Base-by-base conservation (phyloP, 2,113 vertebrate species). In the Corydoras maculifer region DNA sequence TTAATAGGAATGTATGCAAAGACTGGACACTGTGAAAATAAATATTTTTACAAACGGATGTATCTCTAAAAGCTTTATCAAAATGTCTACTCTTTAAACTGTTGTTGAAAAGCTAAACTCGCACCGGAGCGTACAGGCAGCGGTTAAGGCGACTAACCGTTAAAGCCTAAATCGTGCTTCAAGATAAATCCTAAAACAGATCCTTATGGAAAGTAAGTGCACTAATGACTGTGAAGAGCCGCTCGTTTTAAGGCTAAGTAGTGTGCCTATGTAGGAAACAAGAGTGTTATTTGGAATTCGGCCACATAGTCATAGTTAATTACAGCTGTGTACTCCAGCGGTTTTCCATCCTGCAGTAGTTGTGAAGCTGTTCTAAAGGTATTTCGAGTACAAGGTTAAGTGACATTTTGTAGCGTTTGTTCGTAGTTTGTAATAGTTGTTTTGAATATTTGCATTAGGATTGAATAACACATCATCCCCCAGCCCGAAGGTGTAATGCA, bases 61-160 rank as follows among this genome's bases (percentile, higher is more conserved):
- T 43, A 43, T 43, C 35, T 43, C 35, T 43, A 43, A 43, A 43
- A 43, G 35, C 14, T 35, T 3, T 54, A 29, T 29, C 8, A 5
- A 49, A 8, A 8, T 57, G 9, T 9, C 30, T 4, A 14, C 14
- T 58, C 2, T 14, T 12, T 53, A 54, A 31, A 32, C 12, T 53
- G 25, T 32, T 55, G 13, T 53, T 10, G 51, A 53, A 53, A 53
- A 53, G 51, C 51, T 6, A 10, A 12, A 53, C 9, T 12, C 10
- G 9, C 13, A 53, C 51, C 13, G 9, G 5, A 53, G 13, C 51
- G 9, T 35, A 15, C 68, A 69, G 68, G 68, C 68, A 69, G 12
- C 25, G 12, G 48, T 69, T 60, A 49, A 29, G 68, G 11, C 68
- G 48, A 48, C 68, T 60, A 69, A 59, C 25, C 5, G 67, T 59